Conservation (phyloP, 2,113 vertebrate species). For the Oncorhynchus masou region DNA sequence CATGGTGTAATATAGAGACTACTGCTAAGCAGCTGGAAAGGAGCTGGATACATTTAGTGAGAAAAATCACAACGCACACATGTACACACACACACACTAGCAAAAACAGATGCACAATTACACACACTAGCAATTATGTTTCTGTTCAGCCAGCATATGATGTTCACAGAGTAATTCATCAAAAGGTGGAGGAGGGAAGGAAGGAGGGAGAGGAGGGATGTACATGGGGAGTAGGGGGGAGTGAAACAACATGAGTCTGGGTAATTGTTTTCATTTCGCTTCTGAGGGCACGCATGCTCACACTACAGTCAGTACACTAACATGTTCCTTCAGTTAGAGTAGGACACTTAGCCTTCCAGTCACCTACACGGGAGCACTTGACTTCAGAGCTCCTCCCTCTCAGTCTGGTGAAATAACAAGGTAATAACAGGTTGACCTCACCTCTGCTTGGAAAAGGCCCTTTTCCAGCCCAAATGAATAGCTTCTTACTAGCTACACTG, state of each 20-base stretch:
- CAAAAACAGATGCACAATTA: not conserved
- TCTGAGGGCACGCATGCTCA: constrained; percentile 48
- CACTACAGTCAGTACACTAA: not conserved
- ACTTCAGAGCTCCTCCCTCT: constrained; percentile 67
- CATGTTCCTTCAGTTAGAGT: not conserved
- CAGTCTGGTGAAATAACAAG: constrained; percentile 68
- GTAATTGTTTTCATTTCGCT: constrained; percentile 75
- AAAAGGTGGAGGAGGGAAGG: constrained; percentile 67
- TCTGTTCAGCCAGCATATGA: constrained; percentile 72
- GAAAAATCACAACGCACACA: not conserved
- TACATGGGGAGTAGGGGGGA: constrained; percentile 23
- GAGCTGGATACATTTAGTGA: too few relatives aligned
- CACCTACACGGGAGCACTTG: constrained; percentile 72
- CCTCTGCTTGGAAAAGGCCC: constrained; percentile 61
- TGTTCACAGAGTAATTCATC: constrained; percentile 76
- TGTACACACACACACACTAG: not conserved
- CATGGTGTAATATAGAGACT: too few relatives aligned
- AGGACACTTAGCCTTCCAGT: constrained; percentile 73
- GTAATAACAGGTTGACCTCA: constrained; percentile 66
- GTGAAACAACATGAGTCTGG: constrained; percentile 68
- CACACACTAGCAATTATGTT: constrained; percentile 69
- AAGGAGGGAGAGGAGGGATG: constrained; percentile 18
- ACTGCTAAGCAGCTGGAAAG: too few relatives aligned
- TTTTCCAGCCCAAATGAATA: constrained; percentile 34
- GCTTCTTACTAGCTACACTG: too few relatives aligned